Base-by-base conservation (phyloP, 2,888 invertebrate species). In the Yponomeuta evonymella region DNA sequence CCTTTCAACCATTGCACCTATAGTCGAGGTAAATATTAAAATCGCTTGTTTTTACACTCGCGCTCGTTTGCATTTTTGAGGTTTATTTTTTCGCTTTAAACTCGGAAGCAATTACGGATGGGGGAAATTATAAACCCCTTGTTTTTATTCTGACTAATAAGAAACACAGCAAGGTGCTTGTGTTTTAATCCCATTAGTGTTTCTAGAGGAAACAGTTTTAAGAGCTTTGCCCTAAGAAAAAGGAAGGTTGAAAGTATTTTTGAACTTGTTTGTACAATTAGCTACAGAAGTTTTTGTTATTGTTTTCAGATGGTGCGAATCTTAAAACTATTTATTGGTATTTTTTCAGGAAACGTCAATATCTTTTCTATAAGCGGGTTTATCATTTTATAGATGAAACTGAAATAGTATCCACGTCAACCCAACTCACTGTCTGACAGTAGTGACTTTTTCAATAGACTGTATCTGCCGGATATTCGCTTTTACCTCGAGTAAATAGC, bases 61-160 rank as follows among this genome's bases (percentile, higher is more conserved):
- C 64, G 23, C 12, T 12, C n/a, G 64, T 48, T 29, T 3, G n/a
- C 8, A 43, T 65, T 65, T 23, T 5, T 65, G 23, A 30, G 29
- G 11, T 29, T 65, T 65, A 29, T 65, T 65, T 65, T 68, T 68
- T n/a, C 29, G 51, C 68, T 30, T n/a, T 12, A 23, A n/a, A 67
- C 43, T 29, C 63, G 73, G 74, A 75, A 75, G 71, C 77, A 81
- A 79, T 81, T 83, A 81, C 73, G 78, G 74, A 76, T 73, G 75
- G 77, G 74, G 71, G 75, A 78, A 79, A 77, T 77, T 79, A 78
- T 75, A 75, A 73, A 78, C 58, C 62, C 75, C 72, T 74, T 77
- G 76, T 78, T 79, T 78, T 74, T 76, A 58, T 58, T 58, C 51
- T 58, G 51, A 58, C 51, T 58, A 58, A 58, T 58, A 58, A 58